Conservation (phyloP, 2,888 invertebrate genomes). For the Magallana nippona region DNA sequence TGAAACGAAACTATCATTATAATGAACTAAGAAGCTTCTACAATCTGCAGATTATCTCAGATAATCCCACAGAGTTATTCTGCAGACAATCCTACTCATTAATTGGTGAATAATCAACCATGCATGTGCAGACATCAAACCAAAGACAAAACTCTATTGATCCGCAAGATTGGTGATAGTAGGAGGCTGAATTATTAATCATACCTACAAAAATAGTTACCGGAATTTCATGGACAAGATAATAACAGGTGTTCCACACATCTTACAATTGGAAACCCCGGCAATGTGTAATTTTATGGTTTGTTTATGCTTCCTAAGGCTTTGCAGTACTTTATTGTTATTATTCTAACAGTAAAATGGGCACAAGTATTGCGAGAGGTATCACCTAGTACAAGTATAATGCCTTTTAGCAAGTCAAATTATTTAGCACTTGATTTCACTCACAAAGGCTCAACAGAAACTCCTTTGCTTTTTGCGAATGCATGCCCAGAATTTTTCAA, state of each 20-base stretch:
- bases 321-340: not conserved
- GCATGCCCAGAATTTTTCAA: no score
- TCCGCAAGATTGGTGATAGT: not conserved
- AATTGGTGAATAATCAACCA: not conserved
- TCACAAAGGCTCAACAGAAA: no score
- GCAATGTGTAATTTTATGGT: not conserved
- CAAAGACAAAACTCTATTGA: slow-evolving; percentile 6
- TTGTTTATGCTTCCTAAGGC: not conserved
- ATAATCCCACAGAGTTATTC: no score
- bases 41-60: not conserved
- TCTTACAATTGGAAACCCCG: not conserved
- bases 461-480: no score
- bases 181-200: slow-evolving; percentile 15
- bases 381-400: not conserved
- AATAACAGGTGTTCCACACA: not conserved
- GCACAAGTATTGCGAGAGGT: not conserved
- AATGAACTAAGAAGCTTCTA: not conserved
- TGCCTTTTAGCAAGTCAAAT: no score
- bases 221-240: not conserved
- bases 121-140: slow-evolving; percentile 20
- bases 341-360: not conserved
- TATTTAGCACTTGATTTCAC: no score
- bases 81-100: not conserved
- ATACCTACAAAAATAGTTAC: slow-evolving; percentile 21
- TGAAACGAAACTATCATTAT: no score